Base-by-base conservation (phyloP, 2,888 invertebrate genomes). In the Blastobasis lacticolella region DNA sequence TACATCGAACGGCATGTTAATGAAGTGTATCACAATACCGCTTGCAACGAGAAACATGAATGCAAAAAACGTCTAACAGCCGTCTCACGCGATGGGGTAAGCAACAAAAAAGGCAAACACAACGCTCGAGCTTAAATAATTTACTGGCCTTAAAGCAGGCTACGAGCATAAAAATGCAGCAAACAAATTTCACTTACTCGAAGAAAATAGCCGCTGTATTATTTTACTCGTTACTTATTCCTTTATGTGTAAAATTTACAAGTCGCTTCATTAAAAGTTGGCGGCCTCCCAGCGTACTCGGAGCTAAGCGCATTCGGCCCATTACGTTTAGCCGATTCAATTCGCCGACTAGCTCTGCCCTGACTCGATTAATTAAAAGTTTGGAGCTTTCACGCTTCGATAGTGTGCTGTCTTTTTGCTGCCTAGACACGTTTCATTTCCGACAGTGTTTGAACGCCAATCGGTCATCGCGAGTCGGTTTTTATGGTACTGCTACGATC, bases 181-280 rank as follows among this genome's bases (percentile, higher is more conserved):
- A 10, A 37, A 49, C 47, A 43, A 36, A 50, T 23, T 45, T 49
- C 37, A 49, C 44, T 51, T 46, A 46, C 23, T 45, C 38, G 38
- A 37, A 41, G 49, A 47, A 54, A 58, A 55, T 58, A 60, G 56
- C 58, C 54, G 55, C 53, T 60, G 59, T 59, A 61, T 71, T 69
- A 71, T 64, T 66, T 69, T 64, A 59, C 63, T 65, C 64, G 71
- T 76, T 75, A 75, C 73, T 76, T 79, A 81, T 78, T 77, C 70
- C 64, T 71, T 75, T 74, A 75, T 71, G 71, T 71, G 72, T 74
- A 71, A 71, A 75, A 75, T 78, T 71, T 75, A 75, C 71, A 68
- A 71, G 70, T 70, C 57, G 69, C 69, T 71, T 79, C 78, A 78
- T 79, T 80, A 75, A 78, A 78, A 78, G 65, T 78, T 80, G 80